These are phyloP conservation scores for Protonemura montana DNA, from an alignment of 2,888 invertebrate genomes.

Conservation along the genomic window DNA sequence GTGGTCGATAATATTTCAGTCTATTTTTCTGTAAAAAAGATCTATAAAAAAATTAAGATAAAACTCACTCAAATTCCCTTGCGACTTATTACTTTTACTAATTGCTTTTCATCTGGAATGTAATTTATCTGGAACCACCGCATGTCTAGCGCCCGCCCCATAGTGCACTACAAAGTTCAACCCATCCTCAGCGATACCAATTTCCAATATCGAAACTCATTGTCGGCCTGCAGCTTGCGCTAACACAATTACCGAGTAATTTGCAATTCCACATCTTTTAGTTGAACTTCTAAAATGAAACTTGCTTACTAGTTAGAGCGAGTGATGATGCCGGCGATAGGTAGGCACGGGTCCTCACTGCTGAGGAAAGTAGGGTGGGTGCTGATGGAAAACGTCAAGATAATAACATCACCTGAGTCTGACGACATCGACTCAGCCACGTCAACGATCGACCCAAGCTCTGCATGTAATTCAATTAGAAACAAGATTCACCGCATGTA, in stretches of 20 bases:
- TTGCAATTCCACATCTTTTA: conserved; percentile 44
- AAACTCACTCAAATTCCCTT: too few species aligned
- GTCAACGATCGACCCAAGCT: neutral
- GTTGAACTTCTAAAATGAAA: conserved; percentile 44
- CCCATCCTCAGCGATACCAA: neutral
- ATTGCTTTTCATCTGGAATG: too few species aligned
- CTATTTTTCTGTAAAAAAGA: too few species aligned
- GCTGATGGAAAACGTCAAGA: neutral
- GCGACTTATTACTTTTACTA: too few species aligned
- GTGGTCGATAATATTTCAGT: too few species aligned
- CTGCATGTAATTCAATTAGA: neutral
- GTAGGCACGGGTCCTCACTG: too few species aligned
- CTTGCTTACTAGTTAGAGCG: conserved; percentile 24
- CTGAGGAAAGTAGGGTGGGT: neutral
- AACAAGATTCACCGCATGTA: neutral
- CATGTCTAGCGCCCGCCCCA: too few species aligned
- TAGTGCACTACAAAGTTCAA: neutral
- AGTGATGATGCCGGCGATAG: neutral
- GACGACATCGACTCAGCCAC: neutral
- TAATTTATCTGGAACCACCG: too few species aligned
- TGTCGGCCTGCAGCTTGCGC: conserved; percentile 2
- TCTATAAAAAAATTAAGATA: too few species aligned
- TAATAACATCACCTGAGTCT: conserved; percentile 12
- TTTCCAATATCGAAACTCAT: conserved; percentile 21
- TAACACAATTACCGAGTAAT: conserved; percentile 47